Percentiles rank a stretch among this genome's conserved stretches.
Evolutionary conservation across 2,113 vertebrate species (phyloP).

Genomic region (Lipophrys pholis): DNA sequence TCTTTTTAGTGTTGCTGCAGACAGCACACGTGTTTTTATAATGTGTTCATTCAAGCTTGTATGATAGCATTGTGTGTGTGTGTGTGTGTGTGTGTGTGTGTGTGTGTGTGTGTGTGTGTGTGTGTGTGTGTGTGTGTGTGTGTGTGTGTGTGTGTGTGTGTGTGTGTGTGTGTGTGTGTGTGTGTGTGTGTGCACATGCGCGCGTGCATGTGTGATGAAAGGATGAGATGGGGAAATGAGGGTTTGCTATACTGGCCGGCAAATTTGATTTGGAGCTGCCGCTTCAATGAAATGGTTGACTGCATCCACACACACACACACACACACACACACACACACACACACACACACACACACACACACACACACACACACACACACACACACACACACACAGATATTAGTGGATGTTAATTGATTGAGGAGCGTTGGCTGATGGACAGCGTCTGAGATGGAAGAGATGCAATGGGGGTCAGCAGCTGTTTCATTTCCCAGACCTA

Average conservation of each 20-base stretch:
- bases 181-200: constrained; percentile 16
- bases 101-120: constrained; percentile 21
- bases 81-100: not conserved
- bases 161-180: not conserved
- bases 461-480: constrained; percentile 72
- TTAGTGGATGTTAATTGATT: constrained; percentile 82
- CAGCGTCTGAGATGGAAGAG: constrained; percentile 59
- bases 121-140: constrained; percentile 16
- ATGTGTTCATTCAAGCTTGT: constrained; percentile 45
- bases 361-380: not conserved
- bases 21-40: constrained; percentile 6
- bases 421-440: constrained; percentile 75
- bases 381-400: not conserved
- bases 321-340: constrained; percentile 30
- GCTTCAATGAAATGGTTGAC: no score
- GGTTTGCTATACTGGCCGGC: no score
- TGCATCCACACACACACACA: constrained; percentile 29
- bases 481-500: constrained; percentile 81
- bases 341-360: constrained; percentile 36
- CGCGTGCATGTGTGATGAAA: no score
- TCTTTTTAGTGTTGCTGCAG: not conserved
- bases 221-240: no score
- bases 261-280: no score
- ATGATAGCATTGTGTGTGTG: constrained; percentile 32
- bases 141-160: not conserved